Conservation (phyloP, 2,888 invertebrate species). For the Hedychridium roseum region DNA sequence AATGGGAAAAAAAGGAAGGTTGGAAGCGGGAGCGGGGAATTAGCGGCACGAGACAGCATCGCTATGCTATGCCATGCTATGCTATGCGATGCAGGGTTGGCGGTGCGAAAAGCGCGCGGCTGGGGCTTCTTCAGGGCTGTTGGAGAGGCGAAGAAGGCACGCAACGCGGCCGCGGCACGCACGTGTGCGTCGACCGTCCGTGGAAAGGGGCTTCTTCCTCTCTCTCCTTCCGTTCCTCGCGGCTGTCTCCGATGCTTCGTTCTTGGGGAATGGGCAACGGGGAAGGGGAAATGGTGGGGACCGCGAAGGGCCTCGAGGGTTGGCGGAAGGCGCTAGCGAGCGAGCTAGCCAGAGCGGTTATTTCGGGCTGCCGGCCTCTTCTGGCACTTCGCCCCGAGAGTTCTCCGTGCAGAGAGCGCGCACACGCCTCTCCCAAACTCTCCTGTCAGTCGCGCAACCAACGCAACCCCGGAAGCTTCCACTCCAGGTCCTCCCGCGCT, state of each 20-base stretch:
- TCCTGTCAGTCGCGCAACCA: not conserved
- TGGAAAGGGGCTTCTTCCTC: conserved; percentile 23
- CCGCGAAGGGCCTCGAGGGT: conserved; percentile 50
- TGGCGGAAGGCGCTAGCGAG: conserved; percentile 55
- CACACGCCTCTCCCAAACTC: conserved; percentile 16
- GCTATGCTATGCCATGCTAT: not conserved
- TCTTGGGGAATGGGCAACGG: conserved; percentile 33
- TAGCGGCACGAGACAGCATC: not conserved
- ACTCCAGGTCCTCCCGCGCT: too few species aligned
- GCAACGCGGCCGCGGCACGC: conserved; percentile 22
- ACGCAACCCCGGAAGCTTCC: not conserved
- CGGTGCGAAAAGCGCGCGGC: conserved; percentile 7
- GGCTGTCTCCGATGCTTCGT: conserved; percentile 28
- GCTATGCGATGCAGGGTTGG: not conserved
- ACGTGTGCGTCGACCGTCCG: conserved; percentile 18
- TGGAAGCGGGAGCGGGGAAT: not conserved
- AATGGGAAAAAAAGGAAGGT: not conserved
- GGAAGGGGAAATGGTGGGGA: conserved; percentile 33
- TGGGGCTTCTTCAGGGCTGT: too few species aligned
- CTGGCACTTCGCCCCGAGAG: conserved; percentile 61
- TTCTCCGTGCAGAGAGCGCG: conserved; percentile 34
- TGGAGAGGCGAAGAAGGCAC: conserved; percentile 19
- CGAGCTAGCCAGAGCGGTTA: conserved; percentile 54
- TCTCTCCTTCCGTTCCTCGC: not conserved
- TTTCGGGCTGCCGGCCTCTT: conserved; percentile 57